Base-by-base conservation (phyloP, 1,140 invertebrate species). In the Galendromus occidentalis region DNA sequence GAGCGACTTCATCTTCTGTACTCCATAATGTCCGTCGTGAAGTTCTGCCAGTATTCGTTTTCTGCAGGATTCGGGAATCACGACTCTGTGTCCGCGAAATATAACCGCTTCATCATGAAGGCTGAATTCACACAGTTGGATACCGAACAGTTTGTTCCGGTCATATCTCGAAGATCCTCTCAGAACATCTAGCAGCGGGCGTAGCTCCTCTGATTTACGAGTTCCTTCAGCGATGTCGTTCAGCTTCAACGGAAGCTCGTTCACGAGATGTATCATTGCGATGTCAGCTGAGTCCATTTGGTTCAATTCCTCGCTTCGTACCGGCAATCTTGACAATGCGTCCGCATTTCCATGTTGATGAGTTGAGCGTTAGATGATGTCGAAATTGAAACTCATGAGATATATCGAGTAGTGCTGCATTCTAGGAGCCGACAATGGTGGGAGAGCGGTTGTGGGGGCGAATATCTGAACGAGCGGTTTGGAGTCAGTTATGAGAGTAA, bases 401-500 rank as follows among this genome's bases (percentile, higher is more conserved):
- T 68, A 70, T 7, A 75, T 33, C 14, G 74, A 73, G 71, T 73
- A 77, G 17, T 75, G 65, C 65, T 78, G 75, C 20, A 77, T 67
- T 39, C 70, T 29, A 9, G 69, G 71, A 7, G 74, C 65, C 47
- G 76, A 71, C 64, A 71, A 65, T 55, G 71, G 68, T 30, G 75
- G 74, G 9, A 72, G 63, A 1, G 47, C 67, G 41, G 67, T 68
- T 12, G 74, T 69, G 41, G 69, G 59, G 29, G 71, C 69, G 69
- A 80, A 79, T 44, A 81, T 74, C 12, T 69, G 51, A 0, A 76
- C 64, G 18, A 82, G 69, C 6, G 79, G 78, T 66, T 76, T 72
- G 67, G 80, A 76, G 68, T 82, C 80, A 1, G 78, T 79, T 20
- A 71, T 67, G n/a, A 79, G 71, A 14, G 68, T 64, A 67, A 82